Evolutionary conservation across 2,113 vertebrate species (phyloP).

Genomic region (human (Homo sapiens)): DNA sequence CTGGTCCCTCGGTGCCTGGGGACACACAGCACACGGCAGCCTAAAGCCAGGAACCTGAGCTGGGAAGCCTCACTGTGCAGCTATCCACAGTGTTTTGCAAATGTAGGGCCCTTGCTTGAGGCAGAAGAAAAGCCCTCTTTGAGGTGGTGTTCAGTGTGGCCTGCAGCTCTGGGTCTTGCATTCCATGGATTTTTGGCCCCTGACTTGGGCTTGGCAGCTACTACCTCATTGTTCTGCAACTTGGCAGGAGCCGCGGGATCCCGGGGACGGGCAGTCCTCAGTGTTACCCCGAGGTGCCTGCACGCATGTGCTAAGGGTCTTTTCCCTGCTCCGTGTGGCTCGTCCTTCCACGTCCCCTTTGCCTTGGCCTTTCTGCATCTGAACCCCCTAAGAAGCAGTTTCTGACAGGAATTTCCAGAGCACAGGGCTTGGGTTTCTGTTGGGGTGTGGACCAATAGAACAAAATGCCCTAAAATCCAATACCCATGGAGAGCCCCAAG

Average conservation of each 20-base stretch:
- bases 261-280: neutral
- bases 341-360: neutral
- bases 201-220: constrained; percentile 56
- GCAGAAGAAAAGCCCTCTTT: constrained; percentile 22
- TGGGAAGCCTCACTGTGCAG: neutral
- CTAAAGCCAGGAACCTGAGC: neutral
- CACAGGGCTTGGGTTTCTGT: neutral
- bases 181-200: constrained; percentile 63
- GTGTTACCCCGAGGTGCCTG: neutral
- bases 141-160: neutral
- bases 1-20: neutral
- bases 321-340: fast-evolving
- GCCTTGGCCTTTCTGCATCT: neutral
- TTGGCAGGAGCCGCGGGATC: constrained; percentile 8
- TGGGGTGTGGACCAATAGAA: neutral
- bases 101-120: neutral
- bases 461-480: neutral
- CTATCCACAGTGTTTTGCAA: fast-evolving
- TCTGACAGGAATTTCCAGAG: neutral
- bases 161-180: constrained; percentile 34
- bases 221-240: constrained; percentile 49
- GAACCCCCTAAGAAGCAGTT: neutral
- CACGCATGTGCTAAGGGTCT: fast-evolving
- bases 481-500: neutral
- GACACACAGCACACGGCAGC: fast-evolving